Evolutionary conservation across 2,797 vertebrate species (phyloP), one percentile per base, ranked within the genome.

Genomic region (Sciurus carolinensis): DNA sequence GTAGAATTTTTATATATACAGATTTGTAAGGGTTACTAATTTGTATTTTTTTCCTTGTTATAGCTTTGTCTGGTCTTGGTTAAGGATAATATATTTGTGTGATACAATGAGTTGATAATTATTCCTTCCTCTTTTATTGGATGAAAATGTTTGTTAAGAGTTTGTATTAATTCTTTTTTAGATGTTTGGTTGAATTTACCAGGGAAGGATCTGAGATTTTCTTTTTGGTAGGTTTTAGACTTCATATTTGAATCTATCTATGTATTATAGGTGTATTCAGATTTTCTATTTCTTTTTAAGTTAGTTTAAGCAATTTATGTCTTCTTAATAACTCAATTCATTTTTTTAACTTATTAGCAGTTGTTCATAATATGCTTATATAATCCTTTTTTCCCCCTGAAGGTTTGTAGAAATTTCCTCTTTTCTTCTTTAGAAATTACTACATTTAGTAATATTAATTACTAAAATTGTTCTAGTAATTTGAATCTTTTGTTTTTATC

Each of bases 321-420:
- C 73, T 77, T 94, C 69, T 17, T 91, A 96, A 33, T 72, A 93
- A 88, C 80, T 18, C 20, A 54, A 64, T 81, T 93, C 15, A 80
- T 36, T 26, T 84, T 50, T 73, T 30, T 81, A 77, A 52, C 81
- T 72, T 92, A 4, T 85, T 59, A 36, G 33, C 33, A 20, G 30
- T 95, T 86, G 33, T 30, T 92, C 7, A 47, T 67, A 83, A 52
- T 50, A 47, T 72, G 73, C 6, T 4, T 13, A 90, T 83, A 39
- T 54, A 64, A n/a, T 52, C 20, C 4, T 59, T 67, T 72, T 50
- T 81, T 66, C 36, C 22, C 77, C n/a, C 71, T 72, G 22, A 50
- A 67, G 44, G 4, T 79, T 26, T 73, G 8, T 57, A 83, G 33
- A 91, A 80, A 84, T 84, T 73, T 22, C 2, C 33, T 64, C 33